Evolutionary conservation across 2,797 vertebrate genomes (phyloP), one percentile per base, ranked within the genome.

Genomic region (Labroides dimidiatus): DNA sequence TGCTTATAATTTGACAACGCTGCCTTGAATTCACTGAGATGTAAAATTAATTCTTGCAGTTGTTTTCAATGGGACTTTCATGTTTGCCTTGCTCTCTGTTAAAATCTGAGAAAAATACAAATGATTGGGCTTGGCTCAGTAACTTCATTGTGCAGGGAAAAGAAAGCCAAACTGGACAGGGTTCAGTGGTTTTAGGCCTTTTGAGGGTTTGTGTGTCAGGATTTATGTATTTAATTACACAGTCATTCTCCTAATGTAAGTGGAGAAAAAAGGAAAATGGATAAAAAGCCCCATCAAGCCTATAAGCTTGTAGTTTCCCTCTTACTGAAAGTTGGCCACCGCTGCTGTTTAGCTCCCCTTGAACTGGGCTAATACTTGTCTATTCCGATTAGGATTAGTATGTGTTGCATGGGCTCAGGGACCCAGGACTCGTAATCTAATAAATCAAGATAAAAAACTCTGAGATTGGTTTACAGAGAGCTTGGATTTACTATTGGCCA

Each of bases 301-400:
- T 87, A 82, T 88, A 86, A 86, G 89, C 87, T 85, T 87, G 42
- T 65, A 91, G 90, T 89, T 94, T 89, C 85, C 85, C 87, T 93
- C 85, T 89, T 64, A 84, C 82, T 76, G 91, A 88, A 88, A 90
- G 88, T 90, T 91, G 92, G 89, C 89, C 90, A 81, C 86, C 75
- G 76, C 88, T 89, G 88, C 88, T 87, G 91, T 93, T 89, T 86
- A 93, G 92, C 92, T 94, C 91, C 92, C 91, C 92, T 92, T 89
- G 86, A 94, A 93, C 92, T 91, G 93, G 83, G 91, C 91, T 95
- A 95, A 95, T 94, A 91, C 93, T 93, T 95, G 95, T 96, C 95
- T 95, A 92, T 92, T 95, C 94, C 75, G 93, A 96, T 95, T 96
- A 94, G 95, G 95, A 96, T 95, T 95, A 96, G 95, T 90, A 86